phyloP scores from a whole-genome alignment of 2,113 vertebrate genomes.

The Varanus komodoensis region DNA sequence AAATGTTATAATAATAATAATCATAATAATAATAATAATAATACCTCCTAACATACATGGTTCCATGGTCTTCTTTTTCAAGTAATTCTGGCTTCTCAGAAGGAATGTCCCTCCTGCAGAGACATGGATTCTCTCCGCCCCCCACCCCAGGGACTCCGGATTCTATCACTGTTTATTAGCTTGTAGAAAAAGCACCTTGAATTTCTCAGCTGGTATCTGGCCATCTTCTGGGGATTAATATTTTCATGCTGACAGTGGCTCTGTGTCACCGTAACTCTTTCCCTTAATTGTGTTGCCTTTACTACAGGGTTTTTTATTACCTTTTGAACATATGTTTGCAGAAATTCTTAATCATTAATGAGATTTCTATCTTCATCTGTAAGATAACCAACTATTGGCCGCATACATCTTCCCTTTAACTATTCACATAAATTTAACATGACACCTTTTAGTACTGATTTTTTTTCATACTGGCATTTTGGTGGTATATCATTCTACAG shows the following conservation, averaged over 20 bases:
- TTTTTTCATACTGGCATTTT: neutral
- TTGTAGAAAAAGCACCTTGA: neutral
- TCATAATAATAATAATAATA: too few species aligned
- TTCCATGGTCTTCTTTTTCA: too few species aligned
- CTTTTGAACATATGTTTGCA: neutral
- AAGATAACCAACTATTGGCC: neutral
- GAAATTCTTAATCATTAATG: neutral
- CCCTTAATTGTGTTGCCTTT: slow-evolving; percentile 9
- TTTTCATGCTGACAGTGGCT: neutral
- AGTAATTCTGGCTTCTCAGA: too few species aligned
- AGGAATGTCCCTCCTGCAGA: too few species aligned
- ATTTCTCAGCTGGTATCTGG: neutral
- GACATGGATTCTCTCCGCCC: too few species aligned
- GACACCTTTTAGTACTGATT: neutral
- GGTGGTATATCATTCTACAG: neutral
- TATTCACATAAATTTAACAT: neutral
- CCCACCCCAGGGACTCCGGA: neutral
- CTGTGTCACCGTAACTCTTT: neutral
- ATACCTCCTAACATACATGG: too few species aligned
- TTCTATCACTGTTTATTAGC: neutral
- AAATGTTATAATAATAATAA: too few species aligned
- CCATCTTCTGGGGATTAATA: neutral
- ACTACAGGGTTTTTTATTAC: slow-evolving; percentile 13
- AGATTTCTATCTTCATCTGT: neutral
- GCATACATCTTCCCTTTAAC: neutral